These are phyloP conservation scores for Drosophila diplacantha DNA, from an alignment of 2,888 invertebrate genomes.

Conservation along the genomic window DNA sequence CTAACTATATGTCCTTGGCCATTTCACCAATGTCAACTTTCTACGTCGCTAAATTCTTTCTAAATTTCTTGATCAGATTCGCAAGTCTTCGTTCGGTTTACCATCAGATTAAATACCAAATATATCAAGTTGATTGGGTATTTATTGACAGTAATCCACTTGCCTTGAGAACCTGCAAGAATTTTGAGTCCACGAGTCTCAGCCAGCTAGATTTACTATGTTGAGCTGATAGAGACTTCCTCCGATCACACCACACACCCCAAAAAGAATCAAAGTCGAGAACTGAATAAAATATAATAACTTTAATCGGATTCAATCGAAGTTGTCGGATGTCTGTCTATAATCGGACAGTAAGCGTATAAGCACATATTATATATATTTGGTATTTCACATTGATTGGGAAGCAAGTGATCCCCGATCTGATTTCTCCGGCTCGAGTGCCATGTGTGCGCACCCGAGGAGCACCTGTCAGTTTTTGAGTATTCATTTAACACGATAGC, in stretches of 20 bases:
- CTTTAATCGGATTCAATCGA: conserved; percentile 22
- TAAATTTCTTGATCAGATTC: not conserved
- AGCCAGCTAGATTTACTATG: not conserved
- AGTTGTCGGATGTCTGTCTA: conserved; percentile 5
- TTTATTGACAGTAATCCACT: not conserved
- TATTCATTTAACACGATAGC: conserved; percentile 44
- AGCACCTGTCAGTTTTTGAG: conserved; percentile 31
- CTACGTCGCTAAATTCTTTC: not conserved
- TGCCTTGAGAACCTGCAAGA: not conserved
- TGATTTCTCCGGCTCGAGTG: conserved; percentile 7
- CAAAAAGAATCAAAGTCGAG: conserved; percentile 7
- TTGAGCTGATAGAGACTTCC: not conserved
- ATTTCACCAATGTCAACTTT: not conserved
- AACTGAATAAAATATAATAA: conserved; percentile 4
- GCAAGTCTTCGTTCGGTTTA: not conserved
- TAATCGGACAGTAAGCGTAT: conserved; percentile 28
- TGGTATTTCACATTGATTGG: conserved; percentile 23
- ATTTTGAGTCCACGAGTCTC: not conserved
- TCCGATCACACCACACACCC: not conserved
- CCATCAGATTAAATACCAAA: not conserved
- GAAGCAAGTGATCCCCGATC: conserved; percentile 13
- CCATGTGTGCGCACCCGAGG: conserved; percentile 7
- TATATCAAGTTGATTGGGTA: not conserved
- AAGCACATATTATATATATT: conserved; percentile 1
- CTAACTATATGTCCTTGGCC: not conserved